Percentiles rank a stretch among this genome's conserved stretches.
These are phyloP conservation scores for Druon quercuslanigerum DNA, from an alignment of 1,140 invertebrate genomes.

Conservation along the genomic window DNA sequence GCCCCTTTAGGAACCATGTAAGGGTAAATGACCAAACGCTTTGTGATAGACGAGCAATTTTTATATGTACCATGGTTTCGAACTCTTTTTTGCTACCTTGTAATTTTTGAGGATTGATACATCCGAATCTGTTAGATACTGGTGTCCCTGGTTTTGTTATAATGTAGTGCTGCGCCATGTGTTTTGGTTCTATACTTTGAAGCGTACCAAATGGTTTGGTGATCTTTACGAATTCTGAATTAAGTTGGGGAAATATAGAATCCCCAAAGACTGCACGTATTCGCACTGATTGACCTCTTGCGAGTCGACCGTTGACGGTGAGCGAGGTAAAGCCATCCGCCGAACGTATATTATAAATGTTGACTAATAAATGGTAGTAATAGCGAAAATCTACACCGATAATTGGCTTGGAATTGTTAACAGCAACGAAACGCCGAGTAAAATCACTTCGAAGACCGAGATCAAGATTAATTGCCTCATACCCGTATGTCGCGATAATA, in stretches of 20 bases:
- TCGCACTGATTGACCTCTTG: not conserved
- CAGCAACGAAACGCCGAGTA: conserved; percentile 66
- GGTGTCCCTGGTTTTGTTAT: conserved; percentile 60
- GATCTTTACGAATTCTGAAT: conserved; percentile 31
- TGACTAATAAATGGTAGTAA: conserved; percentile 53
- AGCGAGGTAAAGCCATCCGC: conserved; percentile 53
- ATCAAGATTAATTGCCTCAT: conserved; percentile 55
- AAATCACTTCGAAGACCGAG: conserved; percentile 59
- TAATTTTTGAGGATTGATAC: conserved; percentile 64
- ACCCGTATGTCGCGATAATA: conserved; percentile 62
- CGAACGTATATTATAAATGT: conserved; percentile 28
- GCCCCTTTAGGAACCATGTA: conserved; percentile 66
- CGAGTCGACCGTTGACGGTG: not conserved
- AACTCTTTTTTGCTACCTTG: conserved; percentile 30
- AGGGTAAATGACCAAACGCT: conserved; percentile 67
- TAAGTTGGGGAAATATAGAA: conserved; percentile 29
- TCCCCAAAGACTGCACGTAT: conserved; percentile 12
- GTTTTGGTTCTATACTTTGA: not conserved
- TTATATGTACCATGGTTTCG: conserved; percentile 54
- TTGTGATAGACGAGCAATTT: conserved; percentile 56
- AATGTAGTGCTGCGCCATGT: conserved; percentile 41
- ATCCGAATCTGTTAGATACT: conserved; percentile 57
- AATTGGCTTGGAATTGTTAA: conserved; percentile 56
- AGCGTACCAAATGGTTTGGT: conserved; percentile 36
- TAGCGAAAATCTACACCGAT: conserved; percentile 50